Conservation (phyloP, 2,797 vertebrate genomes). For the Smutsia temminckii region DNA sequence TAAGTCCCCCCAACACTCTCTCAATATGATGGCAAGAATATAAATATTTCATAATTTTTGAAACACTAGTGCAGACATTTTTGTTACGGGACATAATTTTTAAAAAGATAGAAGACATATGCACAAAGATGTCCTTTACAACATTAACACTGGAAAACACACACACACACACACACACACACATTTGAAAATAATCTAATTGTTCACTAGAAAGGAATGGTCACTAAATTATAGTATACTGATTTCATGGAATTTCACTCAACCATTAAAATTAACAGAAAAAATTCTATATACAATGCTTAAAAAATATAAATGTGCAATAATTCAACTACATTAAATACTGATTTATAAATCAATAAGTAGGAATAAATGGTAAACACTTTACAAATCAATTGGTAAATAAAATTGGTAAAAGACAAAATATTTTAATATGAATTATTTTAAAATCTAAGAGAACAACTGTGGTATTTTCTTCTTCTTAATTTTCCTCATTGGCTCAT, state of each 20-base stretch:
- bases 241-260: background rate
- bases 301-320: background rate
- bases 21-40: background rate
- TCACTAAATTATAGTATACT: background rate
- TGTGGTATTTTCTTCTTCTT: background rate
- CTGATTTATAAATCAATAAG: background rate
- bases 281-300: background rate
- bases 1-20: background rate
- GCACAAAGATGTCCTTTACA: background rate
- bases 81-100: background rate
- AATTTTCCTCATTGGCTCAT: background rate
- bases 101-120: background rate
- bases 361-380: too few relatives aligned
- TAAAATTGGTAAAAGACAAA: conserved; percentile 5
- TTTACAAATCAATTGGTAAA: too few relatives aligned
- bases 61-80: background rate
- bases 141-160: background rate
- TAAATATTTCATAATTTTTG: background rate
- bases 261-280: background rate
- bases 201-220: background rate
- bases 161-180: background rate
- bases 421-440: background rate
- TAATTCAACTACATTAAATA: background rate
- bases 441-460: too few relatives aligned
- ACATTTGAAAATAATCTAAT: background rate